Base-by-base conservation (phyloP, 2,888 invertebrate genomes). In the Agrochola macilenta region DNA sequence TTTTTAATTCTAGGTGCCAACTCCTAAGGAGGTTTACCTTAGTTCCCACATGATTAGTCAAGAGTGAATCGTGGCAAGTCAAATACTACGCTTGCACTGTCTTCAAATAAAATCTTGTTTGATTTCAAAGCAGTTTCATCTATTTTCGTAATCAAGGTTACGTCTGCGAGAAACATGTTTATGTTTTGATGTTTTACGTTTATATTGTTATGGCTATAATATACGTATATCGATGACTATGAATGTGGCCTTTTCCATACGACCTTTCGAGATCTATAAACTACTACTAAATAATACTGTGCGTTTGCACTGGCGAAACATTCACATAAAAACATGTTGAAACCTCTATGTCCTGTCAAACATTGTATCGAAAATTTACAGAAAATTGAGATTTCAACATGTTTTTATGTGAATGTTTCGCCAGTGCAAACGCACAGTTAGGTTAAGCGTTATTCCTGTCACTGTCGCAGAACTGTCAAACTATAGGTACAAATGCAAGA, bases 71-170 rank as follows among this genome's bases (percentile, higher is more conserved):
- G 12, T 49, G 46, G 8, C 57, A 70, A 73, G 52, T 46, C 49
- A 23, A 68, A 35, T 43, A 57, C 61, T 35, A 46, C 63, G 43
- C 14, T 30, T 60, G 46, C 66, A 43, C 26, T 57, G 43, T 26
- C 60, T 57, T 39, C 46, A 64, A 85, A 75, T 82, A 71, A 86
- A 75, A 69, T 85, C 63, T 82, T 35, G 57, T 81, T 72, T 57
- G 65, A 82, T 84, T 49, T 68, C 60, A 64, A 74, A 66, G 49
- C 43, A 54, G 82, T 70, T 64, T 73, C 57, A 14, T 79, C 75
- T 86, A 84, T 86, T 84, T 82, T 65, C 73, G 74, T 79, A 78
- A 76, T 84, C 71, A 74, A 73, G 83, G 86, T 86, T 75, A 57
- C 17, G 49, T 39, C 63, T 78, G 61, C 26, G n/a, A 68, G 26